phyloP scores from a whole-genome alignment of 2,888 invertebrate genomes.

The Cephus sareptanus region DNA sequence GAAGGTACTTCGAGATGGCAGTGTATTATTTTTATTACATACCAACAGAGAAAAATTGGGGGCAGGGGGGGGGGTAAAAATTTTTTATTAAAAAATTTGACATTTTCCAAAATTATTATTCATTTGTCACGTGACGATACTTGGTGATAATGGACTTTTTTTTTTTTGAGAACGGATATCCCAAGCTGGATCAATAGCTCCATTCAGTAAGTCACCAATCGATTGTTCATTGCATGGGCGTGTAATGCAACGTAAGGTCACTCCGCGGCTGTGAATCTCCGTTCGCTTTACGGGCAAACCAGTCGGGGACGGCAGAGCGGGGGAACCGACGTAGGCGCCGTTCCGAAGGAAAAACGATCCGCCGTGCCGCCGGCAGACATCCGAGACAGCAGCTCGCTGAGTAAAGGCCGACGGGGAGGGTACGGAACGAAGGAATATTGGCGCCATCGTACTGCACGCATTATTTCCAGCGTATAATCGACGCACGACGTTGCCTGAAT shows the following conservation, averaged over 20 bases:
- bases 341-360: conserved; percentile 18
- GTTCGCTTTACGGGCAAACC: background rate
- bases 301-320: conserved; percentile 5
- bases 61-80: too few relatives aligned
- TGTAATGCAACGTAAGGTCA: background rate
- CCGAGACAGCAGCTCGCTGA: conserved; percentile 31
- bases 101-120: background rate
- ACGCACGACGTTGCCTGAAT: conserved; percentile 10
- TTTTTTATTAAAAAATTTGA: too few relatives aligned
- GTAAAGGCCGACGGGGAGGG: conserved; percentile 17
- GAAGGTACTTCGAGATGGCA: background rate
- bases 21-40: background rate
- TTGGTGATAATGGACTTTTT: background rate
- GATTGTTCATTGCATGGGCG: background rate
- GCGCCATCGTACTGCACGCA: conserved; percentile 47
- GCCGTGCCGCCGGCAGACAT: conserved; percentile 29
- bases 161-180: background rate
- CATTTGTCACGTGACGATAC: background rate
- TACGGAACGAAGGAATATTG: conserved; percentile 31
- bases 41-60: background rate
- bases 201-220: background rate
- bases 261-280: background rate
- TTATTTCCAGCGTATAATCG: conserved; percentile 43
- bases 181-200: background rate
- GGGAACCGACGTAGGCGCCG: conserved; percentile 21